Evolutionary conservation across 2,113 vertebrate genomes (phyloP).

Genomic region (Onychostruthus taczanowskii): DNA sequence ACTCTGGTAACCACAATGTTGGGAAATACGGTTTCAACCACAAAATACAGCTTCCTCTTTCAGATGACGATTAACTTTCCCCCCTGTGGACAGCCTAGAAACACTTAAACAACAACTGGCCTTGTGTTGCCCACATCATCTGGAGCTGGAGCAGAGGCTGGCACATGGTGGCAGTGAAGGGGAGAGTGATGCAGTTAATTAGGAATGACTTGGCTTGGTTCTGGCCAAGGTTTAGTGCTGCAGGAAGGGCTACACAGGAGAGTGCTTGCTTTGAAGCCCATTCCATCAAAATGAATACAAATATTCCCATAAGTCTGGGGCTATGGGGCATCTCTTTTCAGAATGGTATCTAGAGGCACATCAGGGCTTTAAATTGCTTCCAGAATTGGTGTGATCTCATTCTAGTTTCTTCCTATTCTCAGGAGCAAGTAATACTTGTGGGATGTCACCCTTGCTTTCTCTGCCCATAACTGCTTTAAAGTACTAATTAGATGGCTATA

Average conservation of each 20-base stretch:
- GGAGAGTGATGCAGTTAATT: neutral
- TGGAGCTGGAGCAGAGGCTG: neutral
- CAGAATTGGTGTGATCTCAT: neutral
- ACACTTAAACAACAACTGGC: neutral
- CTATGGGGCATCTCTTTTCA: neutral
- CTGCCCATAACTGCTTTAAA: neutral
- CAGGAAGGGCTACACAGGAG: neutral
- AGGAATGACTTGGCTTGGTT: neutral
- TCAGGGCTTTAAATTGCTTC: neutral
- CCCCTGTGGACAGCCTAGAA: neutral
- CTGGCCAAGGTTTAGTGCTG: neutral
- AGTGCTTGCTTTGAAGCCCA: rapidly evolving
- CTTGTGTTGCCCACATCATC: neutral
- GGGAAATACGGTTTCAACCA: conserved; percentile 19
- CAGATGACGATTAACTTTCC: neutral
- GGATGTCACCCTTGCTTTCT: neutral
- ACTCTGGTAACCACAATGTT: neutral
- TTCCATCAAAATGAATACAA: neutral
- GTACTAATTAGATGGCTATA: neutral
- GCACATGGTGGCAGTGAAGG: neutral
- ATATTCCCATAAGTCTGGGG: neutral
- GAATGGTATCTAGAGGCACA: neutral
- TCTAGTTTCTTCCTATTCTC: neutral
- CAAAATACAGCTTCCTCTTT: conserved; percentile 31
- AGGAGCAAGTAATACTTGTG: neutral